Evolutionary conservation across 2,797 vertebrate genomes (phyloP), one percentile per base, ranked within the genome.

Genomic region (Ceryle rudis): DNA sequence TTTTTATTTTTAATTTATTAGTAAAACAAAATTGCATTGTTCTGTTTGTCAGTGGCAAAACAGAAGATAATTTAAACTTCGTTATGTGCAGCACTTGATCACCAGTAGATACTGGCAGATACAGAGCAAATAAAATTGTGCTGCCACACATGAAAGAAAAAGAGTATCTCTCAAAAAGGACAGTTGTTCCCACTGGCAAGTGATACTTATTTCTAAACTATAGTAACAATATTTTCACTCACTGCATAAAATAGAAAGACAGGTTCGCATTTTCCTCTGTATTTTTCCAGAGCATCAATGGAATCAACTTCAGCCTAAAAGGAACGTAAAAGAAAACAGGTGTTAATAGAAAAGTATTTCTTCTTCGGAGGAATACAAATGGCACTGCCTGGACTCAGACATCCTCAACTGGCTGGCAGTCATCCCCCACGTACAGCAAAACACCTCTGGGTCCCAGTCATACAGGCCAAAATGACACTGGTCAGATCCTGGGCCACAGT

Each of bases 181-280:
- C 51, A 14, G 5, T 7, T 86, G 14, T 73, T 95, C 81, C 54
- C 74, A 74, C 22, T 13, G 25, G 5, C 69, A 74, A 41, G 23
- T 81, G n/a, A 18, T 5, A 8, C 26, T 71, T 41, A 87, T 46
- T 51, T 49, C 72, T 70, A 5, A 67, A 13, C 52, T 46, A 60
- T 31, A 42, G 35, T n/a, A 62, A 42, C 39, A 60, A 62, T 33
- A 60, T 25, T 82, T 57, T 72, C 81, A 98, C 99, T 98, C 93
- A 99, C 99, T 88, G 98, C 98, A 86, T 98, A 99, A 93, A 99
- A 99, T 81, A 99, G 98, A 90, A 99, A 99, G 60, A 99, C 98
- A 22, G 99, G 99, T 95, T 99, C 98, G 71, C 99, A 99, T 91
- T 98, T 99, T 41, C 99, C 99, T 91, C 98, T 98, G 97, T 99